These are phyloP conservation scores for Enteromius argenteus DNA, from an alignment of 2,797 vertebrate genomes.

Conservation along the genomic window DNA sequence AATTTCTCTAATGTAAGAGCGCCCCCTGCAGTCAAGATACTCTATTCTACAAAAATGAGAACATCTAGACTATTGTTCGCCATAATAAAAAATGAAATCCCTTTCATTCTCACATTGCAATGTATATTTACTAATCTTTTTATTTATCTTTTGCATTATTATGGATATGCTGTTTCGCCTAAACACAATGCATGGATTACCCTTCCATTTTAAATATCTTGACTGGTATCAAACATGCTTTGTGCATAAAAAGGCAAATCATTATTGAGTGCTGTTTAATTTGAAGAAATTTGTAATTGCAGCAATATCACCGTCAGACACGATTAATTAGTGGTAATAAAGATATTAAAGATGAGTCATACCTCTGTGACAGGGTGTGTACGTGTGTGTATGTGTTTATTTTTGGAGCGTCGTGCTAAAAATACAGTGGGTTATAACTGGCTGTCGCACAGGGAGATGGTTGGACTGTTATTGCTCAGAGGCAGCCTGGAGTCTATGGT, in stretches of 20 bases:
- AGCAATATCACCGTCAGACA: not conserved
- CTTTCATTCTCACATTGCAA: not conserved
- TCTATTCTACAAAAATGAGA: not conserved
- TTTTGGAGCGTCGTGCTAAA: constrained; percentile 53
- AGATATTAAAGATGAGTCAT: constrained; percentile 57
- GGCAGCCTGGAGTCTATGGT: constrained; percentile 69
- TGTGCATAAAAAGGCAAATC: not conserved
- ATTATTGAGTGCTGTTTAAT: not conserved
- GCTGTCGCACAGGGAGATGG: constrained; percentile 62
- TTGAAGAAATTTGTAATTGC: not conserved
- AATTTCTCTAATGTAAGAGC: constrained; percentile 39
- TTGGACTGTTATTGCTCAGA: constrained; percentile 67
- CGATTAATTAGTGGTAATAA: constrained; percentile 38
- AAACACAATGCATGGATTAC: not conserved
- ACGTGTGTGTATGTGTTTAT: constrained; percentile 55
- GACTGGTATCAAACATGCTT: not conserved
- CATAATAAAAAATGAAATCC: not conserved
- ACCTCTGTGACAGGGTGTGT: constrained; percentile 40
- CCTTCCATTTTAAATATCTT: not conserved
- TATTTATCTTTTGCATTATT: not conserved
- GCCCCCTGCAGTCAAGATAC: constrained; percentile 36
- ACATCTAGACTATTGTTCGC: not conserved
- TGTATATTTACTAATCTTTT: not conserved
- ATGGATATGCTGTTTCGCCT: not conserved
- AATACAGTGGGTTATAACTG: constrained; percentile 65